Evolutionary conservation across 1,140 invertebrate species (phyloP).

Genomic region (Vanessa tameamea): DNA sequence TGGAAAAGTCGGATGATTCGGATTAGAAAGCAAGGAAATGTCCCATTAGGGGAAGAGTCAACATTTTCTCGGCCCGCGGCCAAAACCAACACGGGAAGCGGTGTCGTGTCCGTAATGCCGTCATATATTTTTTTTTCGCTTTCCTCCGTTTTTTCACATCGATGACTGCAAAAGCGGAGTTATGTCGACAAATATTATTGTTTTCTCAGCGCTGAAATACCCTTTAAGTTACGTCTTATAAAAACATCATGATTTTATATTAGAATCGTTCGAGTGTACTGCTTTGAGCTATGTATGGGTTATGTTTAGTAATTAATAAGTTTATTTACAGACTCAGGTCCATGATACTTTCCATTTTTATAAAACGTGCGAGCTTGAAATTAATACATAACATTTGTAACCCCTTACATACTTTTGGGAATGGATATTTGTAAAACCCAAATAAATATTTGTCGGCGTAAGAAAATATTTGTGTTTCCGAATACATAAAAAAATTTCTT

Average conservation of each 20-base stretch:
- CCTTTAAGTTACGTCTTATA: not conserved
- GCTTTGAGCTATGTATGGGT: not conserved
- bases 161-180: not conserved
- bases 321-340: no score
- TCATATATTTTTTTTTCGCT: conserved; percentile 4
- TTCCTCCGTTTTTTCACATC: conserved; percentile 6
- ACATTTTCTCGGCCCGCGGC: conserved; percentile 4
- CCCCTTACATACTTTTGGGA: no score
- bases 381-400: no score
- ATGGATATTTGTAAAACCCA: no score
- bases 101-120: not conserved
- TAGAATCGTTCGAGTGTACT: not conserved
- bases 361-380: no score
- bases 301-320: no score
- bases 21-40: conserved; percentile 3
- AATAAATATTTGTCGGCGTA: no score
- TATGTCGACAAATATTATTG: conserved; percentile 16
- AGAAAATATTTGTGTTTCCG: no score
- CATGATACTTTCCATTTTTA: no score
- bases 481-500: no score
- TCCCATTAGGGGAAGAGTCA: conserved; percentile 5
- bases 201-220: not conserved
- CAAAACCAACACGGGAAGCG: conserved; percentile 1
- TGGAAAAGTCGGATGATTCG: conserved; percentile 2
- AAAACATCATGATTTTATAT: not conserved